phyloP scores from a whole-genome alignment of 2,888 invertebrate species.

The Automeris io region DNA sequence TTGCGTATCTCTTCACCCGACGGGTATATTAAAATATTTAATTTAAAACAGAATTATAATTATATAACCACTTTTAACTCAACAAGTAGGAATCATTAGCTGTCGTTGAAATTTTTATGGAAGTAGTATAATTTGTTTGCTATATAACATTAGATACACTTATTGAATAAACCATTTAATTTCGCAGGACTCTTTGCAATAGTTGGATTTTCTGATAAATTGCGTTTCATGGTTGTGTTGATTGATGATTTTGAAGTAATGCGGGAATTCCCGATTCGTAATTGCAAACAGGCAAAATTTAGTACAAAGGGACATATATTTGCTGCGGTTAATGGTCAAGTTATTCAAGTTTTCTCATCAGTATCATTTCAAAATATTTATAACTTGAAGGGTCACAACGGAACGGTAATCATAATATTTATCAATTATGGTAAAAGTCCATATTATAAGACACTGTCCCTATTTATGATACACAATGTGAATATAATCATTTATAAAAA shows the following conservation, averaged over 20 bases:
- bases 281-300: slow-evolving; percentile 87
- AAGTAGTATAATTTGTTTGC: too few species aligned
- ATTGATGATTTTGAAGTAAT: slow-evolving; percentile 90
- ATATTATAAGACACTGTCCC: too few species aligned
- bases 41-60: not conserved
- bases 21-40: slow-evolving; percentile 37
- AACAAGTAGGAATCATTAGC: too few species aligned
- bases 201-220: slow-evolving; percentile 93
- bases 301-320: slow-evolving; percentile 93
- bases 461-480: too few species aligned
- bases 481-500: too few species aligned
- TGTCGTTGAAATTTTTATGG: too few species aligned
- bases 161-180: not conserved
- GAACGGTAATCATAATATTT: too few species aligned
- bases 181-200: slow-evolving; percentile 87
- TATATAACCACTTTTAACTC: too few species aligned
- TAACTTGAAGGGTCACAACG: slow-evolving; percentile 88
- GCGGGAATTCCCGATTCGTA: slow-evolving; percentile 83
- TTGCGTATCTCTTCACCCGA: slow-evolving; percentile 85
- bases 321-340: slow-evolving; percentile 90
- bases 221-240: slow-evolving; percentile 90
- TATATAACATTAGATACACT: not conserved
- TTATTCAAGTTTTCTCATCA: slow-evolving; percentile 90
- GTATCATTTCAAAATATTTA: slow-evolving; percentile 86
- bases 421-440: too few species aligned